Evolutionary conservation across 2,888 invertebrate species (phyloP), one percentile per base, ranked within the genome.

Genomic region (Heliconius sara): DNA sequence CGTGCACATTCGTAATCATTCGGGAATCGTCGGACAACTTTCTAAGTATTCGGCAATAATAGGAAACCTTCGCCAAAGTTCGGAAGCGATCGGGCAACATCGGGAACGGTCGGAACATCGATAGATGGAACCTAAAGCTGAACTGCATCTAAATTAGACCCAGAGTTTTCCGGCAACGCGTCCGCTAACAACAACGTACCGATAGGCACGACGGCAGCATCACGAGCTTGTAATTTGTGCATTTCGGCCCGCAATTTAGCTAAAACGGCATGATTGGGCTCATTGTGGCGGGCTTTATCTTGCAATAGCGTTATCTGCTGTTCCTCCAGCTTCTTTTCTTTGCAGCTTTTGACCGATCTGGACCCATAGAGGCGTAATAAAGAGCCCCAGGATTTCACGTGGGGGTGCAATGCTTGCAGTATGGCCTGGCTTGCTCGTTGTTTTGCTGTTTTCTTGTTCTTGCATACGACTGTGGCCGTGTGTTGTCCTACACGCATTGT

Each of bases 391-490:
- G 97, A 98, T 43, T 96, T 97, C 77, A 99, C 98, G 90, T 99
- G 98, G 0, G 99, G 99, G 95, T 99, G 99, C 47, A 99, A 95
- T 76, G 97, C 96, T 97, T 98, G 98, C 71, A 99, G 93, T 85
- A 99, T 98, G 13, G 98, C 97, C 92, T 99, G 99, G 7, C 99
- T 98, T 27, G 99, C 99, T 85, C 98, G 95, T 90, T 99, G 99
- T 90, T 99, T 99, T 10, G 99, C 99, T 83, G 98, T 98, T 87
- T 98, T 97, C 92, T 99, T 99, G 93, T 99, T 99, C 90, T 98
- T 98, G 91, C 99, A 99, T n/a, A 97, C 95, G 34, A 99, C 98
- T 34, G 97, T 97, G 2, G 98, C 99, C 19, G 96, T 96, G 89
- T 99, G 98, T 89, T 98, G 98, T 75, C 99, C 99, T 66, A 99